Conservation (phyloP, 2,797 vertebrate species). For the Tenualosa thibaudeaui region DNA sequence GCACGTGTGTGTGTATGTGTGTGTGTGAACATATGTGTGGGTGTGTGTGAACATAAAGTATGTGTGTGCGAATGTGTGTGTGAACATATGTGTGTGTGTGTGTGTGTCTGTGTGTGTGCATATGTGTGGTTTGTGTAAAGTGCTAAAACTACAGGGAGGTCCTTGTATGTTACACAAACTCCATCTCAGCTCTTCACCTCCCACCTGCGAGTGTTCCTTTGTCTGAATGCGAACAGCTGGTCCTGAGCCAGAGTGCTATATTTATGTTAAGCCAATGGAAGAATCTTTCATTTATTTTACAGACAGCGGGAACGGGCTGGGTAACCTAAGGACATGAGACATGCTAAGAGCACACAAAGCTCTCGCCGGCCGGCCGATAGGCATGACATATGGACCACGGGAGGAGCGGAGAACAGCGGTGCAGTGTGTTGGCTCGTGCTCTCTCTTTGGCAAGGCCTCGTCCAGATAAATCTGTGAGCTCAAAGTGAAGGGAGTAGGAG, state of each 20-base stretch:
- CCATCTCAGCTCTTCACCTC: conserved; percentile 40
- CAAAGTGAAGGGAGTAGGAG: not conserved
- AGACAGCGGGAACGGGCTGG: not conserved
- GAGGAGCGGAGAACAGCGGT: not conserved
- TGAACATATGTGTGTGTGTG: not conserved
- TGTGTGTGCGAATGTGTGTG: conserved; percentile 27
- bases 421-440: not conserved
- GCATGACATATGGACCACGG: not conserved
- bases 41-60: not conserved
- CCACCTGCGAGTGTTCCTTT: conserved; percentile 61
- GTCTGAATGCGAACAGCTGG: conserved; percentile 68
- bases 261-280: conserved; percentile 64
- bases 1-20: conserved; percentile 29
- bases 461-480: not conserved
- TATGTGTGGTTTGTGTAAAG: conserved; percentile 13
- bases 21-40: conserved; percentile 26
- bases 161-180: conserved; percentile 56
- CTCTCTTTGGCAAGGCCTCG: not conserved
- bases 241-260: conserved; percentile 58
- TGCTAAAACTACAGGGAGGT: conserved; percentile 20
- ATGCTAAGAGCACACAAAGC: not conserved
- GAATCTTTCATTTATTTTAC: conserved; percentile 5
- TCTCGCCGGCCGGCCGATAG: too few relatives aligned
- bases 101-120: conserved; percentile 1
- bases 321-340: conserved; percentile 7